Percentiles rank a stretch among this genome's conserved stretches.
These are phyloP conservation scores for Acropternis orthonyx DNA, from an alignment of 2,797 vertebrate genomes.

Conservation along the genomic window DNA sequence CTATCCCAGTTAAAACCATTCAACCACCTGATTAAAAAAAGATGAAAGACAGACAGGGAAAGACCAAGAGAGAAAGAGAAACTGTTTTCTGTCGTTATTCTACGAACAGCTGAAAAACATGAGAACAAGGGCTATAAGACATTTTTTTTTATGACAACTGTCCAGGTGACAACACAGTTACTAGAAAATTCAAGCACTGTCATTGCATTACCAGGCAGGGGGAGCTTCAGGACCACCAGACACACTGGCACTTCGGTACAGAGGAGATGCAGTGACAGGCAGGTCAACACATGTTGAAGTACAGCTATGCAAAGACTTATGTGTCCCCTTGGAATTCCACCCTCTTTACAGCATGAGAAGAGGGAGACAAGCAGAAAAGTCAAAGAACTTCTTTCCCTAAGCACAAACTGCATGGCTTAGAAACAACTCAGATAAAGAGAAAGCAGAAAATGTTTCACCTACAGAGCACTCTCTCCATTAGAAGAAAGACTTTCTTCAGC, in stretches of 20 bases:
- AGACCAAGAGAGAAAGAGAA: not conserved
- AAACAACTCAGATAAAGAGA: not conserved
- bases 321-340: not conserved
- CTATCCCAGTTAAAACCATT: slow-evolving; percentile 93
- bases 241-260: not conserved
- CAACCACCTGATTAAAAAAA: slow-evolving; percentile 84
- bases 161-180: not conserved
- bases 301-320: not conserved
- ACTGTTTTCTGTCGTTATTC: not conserved
- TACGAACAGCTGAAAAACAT: not conserved
- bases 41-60: not conserved
- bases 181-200: not conserved
- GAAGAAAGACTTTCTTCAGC: not conserved
- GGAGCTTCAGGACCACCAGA: not conserved
- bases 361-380: not conserved
- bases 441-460: not conserved
- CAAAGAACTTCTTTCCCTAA: not conserved
- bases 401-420: not conserved
- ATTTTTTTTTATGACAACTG: not conserved
- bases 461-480: not conserved
- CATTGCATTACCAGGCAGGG: not conserved
- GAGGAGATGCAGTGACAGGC: not conserved
- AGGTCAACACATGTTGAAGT: not conserved
- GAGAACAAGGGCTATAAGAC: not conserved
- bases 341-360: not conserved